Conservation (phyloP, 2,888 invertebrate species). For the Dolichomitus sp. region DNA sequence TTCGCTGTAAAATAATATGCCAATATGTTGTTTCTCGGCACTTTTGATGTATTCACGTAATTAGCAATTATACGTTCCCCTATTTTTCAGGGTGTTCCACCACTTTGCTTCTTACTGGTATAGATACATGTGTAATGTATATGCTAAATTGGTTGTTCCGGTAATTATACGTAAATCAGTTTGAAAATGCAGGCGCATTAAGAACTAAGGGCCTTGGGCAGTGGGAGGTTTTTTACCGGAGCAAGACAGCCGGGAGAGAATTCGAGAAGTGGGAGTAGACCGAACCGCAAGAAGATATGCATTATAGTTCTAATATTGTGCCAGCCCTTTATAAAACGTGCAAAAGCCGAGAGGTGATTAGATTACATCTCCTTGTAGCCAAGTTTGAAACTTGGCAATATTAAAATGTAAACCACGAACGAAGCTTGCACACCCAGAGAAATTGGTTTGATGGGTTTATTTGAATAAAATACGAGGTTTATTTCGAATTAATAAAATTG, state of each 20-base stretch:
- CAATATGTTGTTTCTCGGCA: background rate
- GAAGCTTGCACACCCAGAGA: too few species aligned
- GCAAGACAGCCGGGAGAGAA: slow-evolving; percentile 25
- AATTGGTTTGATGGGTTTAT: too few species aligned
- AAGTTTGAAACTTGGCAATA: too few species aligned
- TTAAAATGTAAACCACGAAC: too few species aligned
- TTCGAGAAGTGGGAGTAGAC: slow-evolving; percentile 46
- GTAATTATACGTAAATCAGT: slow-evolving; percentile 79
- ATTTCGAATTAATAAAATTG: too few species aligned
- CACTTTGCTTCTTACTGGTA: background rate
- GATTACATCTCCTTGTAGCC: background rate
- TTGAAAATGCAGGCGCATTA: slow-evolving; percentile 74
- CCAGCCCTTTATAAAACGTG: background rate
- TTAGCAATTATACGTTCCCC: background rate
- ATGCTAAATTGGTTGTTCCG: slow-evolving; percentile 64
- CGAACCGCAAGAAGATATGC: slow-evolving; percentile 16
- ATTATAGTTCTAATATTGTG: slow-evolving; percentile 21
- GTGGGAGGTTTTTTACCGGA: slow-evolving; percentile 75
- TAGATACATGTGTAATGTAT: background rate
- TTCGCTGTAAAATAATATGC: background rate
- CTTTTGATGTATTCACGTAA: background rate
- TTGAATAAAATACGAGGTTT: too few species aligned
- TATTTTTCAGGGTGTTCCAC: background rate
- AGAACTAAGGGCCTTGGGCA: slow-evolving; percentile 74
- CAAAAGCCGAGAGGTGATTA: background rate